Conservation (phyloP, 2,888 invertebrate species). For the Gastracanthus pulcherrimus region DNA sequence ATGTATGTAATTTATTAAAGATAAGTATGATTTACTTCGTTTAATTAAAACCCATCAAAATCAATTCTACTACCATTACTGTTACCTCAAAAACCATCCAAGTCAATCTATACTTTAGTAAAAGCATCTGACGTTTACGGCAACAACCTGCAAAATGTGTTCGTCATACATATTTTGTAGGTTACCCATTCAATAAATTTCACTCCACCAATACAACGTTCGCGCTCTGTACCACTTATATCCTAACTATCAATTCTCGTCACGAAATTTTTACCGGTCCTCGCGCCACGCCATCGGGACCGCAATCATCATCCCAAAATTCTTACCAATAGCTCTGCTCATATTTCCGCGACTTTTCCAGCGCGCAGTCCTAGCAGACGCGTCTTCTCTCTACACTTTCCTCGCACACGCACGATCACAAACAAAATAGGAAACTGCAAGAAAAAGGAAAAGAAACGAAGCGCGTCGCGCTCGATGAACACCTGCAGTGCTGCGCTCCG, state of each 20-base stretch:
- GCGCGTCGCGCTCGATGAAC: background rate
- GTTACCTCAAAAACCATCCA: no score
- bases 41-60: no score
- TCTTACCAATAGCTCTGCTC: constrained; percentile 30
- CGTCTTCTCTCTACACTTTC: background rate
- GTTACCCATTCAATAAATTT: background rate
- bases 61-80: no score
- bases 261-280: constrained; percentile 29
- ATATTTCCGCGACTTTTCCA: constrained; percentile 30
- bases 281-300: background rate
- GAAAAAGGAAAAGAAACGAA: background rate
- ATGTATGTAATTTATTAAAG: no score
- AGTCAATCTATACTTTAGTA: no score
- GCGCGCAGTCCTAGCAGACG: background rate
- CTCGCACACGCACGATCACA: no score
- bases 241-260: background rate
- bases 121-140: background rate
- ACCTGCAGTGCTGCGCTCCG: background rate
- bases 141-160: no score
- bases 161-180: no score
- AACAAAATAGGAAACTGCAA: background rate
- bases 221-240: constrained; percentile 4
- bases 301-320: background rate
- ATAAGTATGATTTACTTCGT: no score
- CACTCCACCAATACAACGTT: background rate